Conservation (phyloP, 92 coral and sea anemone species). For the Galaxea fascicularis region DNA sequence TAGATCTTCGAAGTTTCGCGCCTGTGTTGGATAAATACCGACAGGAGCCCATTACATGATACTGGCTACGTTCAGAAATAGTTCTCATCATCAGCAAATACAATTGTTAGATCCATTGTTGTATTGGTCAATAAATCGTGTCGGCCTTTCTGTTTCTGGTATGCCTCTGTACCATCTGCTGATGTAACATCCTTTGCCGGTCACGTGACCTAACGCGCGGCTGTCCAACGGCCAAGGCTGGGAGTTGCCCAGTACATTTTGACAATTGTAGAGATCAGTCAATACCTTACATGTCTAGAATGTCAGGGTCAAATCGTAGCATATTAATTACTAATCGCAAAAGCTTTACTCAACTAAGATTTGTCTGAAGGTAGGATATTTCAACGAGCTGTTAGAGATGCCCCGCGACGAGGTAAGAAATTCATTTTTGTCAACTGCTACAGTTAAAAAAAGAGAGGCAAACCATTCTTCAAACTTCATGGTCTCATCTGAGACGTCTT, state of each 20-base stretch:
- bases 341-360: neutral
- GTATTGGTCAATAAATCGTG: too few species aligned
- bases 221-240: neutral
- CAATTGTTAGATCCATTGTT: too few species aligned
- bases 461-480: neutral
- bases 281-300: neutral
- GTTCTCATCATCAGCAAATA: too few species aligned
- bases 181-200: neutral
- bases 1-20: too few species aligned
- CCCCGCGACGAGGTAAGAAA: conserved; percentile 16
- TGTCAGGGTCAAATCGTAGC: conserved; percentile 13
- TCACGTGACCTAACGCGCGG: conserved; percentile 24
- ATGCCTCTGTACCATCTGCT: too few species aligned
- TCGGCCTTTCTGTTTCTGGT: too few species aligned
- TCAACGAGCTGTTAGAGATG: neutral
- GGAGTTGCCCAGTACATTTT: neutral
- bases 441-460: neutral
- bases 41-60: too few species aligned
- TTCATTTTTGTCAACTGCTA: neutral
- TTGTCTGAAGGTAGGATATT: neutral
- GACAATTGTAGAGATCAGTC: neutral
- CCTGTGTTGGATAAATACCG: too few species aligned
- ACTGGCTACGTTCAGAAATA: too few species aligned
- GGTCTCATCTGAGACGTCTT: too few species aligned
- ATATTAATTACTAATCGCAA: neutral